Evolutionary conservation across 2,113 vertebrate genomes (phyloP).

Genomic region (Regulus satrapa): DNA sequence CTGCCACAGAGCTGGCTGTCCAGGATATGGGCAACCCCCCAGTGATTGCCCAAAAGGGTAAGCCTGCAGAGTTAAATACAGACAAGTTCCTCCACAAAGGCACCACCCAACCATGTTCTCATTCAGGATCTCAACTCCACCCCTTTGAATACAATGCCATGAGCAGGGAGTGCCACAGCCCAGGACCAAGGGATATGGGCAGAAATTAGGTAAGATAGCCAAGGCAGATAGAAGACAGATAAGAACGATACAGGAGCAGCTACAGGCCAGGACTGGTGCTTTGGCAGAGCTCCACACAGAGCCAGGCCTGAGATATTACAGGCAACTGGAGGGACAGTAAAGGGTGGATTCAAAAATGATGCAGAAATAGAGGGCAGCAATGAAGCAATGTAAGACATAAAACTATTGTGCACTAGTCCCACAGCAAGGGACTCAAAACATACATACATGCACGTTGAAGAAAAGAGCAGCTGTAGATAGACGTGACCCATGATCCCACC

Average conservation of each 20-base stretch:
- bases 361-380: not conserved
- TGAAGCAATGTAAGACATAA: not conserved
- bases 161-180: not conserved
- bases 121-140: not conserved
- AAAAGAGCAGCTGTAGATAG: not conserved
- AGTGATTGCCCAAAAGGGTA: not conserved
- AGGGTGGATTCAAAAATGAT: not conserved
- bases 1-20: not conserved
- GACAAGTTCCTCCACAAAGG: not conserved
- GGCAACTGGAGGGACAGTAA: not conserved
- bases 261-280: not conserved
- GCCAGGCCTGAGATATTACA: not conserved
- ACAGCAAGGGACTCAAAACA: not conserved
- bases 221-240: not conserved
- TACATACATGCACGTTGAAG: not conserved
- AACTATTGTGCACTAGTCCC: not conserved
- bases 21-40: not conserved
- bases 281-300: not conserved
- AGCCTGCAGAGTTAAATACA: not conserved
- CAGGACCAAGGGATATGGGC: not conserved
- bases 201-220: not conserved
- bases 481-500: not conserved
- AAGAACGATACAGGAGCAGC: not conserved
- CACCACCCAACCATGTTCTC: not conserved
- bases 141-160: not conserved